Conservation (phyloP, 2,888 invertebrate species). For the Drosophila rellima region DNA sequence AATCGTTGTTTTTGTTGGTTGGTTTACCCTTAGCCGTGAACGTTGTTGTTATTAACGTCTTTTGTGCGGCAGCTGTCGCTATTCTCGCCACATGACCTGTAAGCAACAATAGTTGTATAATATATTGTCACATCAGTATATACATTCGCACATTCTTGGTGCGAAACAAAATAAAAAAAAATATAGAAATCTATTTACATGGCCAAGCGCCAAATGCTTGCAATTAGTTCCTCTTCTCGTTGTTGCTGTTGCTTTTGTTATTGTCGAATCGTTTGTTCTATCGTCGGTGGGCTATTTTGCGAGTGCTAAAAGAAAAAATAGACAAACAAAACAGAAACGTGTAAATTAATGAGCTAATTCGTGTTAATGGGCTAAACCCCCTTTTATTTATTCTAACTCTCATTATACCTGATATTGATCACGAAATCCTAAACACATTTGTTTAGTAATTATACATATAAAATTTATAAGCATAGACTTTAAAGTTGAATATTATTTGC, state of each 20-base stretch:
- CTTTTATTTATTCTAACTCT: neutral
- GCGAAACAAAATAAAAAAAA: slow-evolving; percentile 22
- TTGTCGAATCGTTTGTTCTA: slow-evolving; percentile 31
- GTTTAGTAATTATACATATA: slow-evolving; percentile 4
- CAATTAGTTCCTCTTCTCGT: slow-evolving; percentile 34
- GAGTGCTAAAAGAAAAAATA: slow-evolving; percentile 26
- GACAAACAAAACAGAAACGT: slow-evolving; percentile 9
- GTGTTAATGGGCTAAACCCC: slow-evolving; percentile 35
- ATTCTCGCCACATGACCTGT: slow-evolving; percentile 71
- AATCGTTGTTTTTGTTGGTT: slow-evolving; percentile 24
- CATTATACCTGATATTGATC: neutral
- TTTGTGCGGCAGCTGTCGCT: slow-evolving; percentile 68
- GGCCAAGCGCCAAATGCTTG: slow-evolving; percentile 66
- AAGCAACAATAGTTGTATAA: slow-evolving; percentile 58
- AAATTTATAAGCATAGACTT: neutral
- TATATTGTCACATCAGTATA: slow-evolving; percentile 35
- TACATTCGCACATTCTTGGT: slow-evolving; percentile 15
- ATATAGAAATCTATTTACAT: slow-evolving; percentile 62
- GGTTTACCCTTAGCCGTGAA: slow-evolving; percentile 41
- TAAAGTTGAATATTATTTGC: neutral
- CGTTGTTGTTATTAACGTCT: slow-evolving; percentile 49
- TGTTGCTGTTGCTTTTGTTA: slow-evolving; percentile 11
- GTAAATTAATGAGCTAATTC: slow-evolving; percentile 48
- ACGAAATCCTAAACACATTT: slow-evolving; percentile 4
- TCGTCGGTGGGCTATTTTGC: slow-evolving; percentile 50